These are phyloP conservation scores for Festucalex cinctus DNA, from an alignment of 2,113 vertebrate genomes.

Conservation along the genomic window DNA sequence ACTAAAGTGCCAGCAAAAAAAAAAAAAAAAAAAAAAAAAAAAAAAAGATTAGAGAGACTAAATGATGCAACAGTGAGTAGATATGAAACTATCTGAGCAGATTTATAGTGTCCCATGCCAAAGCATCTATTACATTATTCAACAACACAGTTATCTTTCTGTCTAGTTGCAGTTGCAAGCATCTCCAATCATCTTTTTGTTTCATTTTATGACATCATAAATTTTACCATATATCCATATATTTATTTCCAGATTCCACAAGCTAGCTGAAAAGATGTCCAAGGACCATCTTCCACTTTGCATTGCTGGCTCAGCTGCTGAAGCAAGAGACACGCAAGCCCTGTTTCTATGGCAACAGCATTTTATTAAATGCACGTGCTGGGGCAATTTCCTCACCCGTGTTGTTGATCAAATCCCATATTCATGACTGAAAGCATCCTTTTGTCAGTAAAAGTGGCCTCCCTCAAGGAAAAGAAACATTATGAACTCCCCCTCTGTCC, in stretches of 20 bases:
- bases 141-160: background rate
- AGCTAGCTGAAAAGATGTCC: conserved; percentile 15
- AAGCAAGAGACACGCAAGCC: conserved; percentile 38
- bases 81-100: background rate
- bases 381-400: conserved; percentile 33
- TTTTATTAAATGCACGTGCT: conserved; percentile 34
- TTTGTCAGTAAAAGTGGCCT: conserved; percentile 11
- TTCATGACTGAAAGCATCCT: conserved; percentile 27
- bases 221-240: background rate
- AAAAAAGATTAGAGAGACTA: background rate
- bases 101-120: background rate
- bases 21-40: background rate
- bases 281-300: conserved; percentile 33
- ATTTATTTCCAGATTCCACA: conserved; percentile 10
- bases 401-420: conserved; percentile 21
- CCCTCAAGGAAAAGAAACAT: conserved; percentile 33
- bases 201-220: background rate
- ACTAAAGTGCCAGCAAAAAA: background rate
- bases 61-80: background rate
- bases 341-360: conserved; percentile 66
- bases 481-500: conserved; percentile 26
- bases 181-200: background rate
- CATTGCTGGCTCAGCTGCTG: conserved; percentile 32
- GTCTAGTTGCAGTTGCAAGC: background rate
- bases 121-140: background rate